Evolutionary conservation across 2,888 invertebrate genomes (phyloP).

Genomic region (Drosophila incognita): DNA sequence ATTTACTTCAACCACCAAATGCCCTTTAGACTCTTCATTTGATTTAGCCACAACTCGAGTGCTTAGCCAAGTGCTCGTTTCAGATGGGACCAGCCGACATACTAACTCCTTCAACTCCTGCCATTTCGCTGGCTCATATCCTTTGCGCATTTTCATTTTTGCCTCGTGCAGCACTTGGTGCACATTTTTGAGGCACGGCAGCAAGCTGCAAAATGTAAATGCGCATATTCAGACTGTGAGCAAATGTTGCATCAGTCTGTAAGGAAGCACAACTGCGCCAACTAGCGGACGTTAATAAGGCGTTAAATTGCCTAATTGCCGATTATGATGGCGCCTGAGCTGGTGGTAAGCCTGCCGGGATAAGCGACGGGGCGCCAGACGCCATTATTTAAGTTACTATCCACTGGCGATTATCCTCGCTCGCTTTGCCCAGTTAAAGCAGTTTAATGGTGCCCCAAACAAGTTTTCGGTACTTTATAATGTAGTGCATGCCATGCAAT

Average conservation of each 20-base stretch:
- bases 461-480: slow-evolving; percentile 44
- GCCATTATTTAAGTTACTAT: slow-evolving; percentile 35
- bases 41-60: slow-evolving; percentile 21
- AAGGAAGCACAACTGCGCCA: slow-evolving; percentile 7
- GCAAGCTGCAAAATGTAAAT: slow-evolving; percentile 6
- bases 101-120: neutral
- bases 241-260: neutral
- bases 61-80: slow-evolving; percentile 11
- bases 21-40: slow-evolving; percentile 16
- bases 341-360: slow-evolving; percentile 12
- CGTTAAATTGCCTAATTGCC: slow-evolving; percentile 76
- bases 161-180: neutral
- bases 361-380: slow-evolving; percentile 3
- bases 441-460: slow-evolving; percentile 25
- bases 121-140: neutral
- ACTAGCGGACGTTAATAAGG: slow-evolving; percentile 67
- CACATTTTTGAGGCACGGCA: slow-evolving; percentile 12
- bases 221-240: neutral
- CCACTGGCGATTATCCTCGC: slow-evolving; percentile 6
- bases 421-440: slow-evolving; percentile 7
- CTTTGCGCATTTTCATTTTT: neutral
- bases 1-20: slow-evolving; percentile 39
- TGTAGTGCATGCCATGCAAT: slow-evolving; percentile 56
- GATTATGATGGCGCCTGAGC: slow-evolving; percentile 49
- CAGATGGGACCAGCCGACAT: neutral